Conservation (phyloP, 2,888 invertebrate genomes). For the Galeruca laticollis region DNA sequence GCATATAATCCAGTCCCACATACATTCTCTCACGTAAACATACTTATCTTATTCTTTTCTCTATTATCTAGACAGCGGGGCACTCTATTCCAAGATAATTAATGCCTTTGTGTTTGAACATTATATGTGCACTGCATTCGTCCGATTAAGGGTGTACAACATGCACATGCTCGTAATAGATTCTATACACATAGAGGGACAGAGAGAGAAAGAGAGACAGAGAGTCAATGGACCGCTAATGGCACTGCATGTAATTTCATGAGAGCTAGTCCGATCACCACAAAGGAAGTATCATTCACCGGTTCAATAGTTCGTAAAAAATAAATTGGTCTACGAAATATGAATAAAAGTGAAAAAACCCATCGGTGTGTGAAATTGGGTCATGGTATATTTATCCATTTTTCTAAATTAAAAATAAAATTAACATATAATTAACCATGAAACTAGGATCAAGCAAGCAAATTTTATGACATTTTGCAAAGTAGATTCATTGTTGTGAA, state of each 20-base stretch:
- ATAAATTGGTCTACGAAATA: not conserved
- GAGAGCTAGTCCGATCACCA: slow-evolving; percentile 4
- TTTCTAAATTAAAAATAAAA: too few species aligned
- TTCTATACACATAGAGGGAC: not conserved
- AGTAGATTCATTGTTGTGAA: too few species aligned
- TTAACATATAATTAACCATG: too few species aligned
- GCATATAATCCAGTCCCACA: slow-evolving; percentile 48
- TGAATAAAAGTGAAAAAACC: not conserved
- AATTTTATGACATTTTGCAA: too few species aligned
- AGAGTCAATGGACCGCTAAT: slow-evolving; percentile 32
- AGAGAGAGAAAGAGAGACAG: not conserved
- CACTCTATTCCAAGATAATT: slow-evolving; percentile 38
- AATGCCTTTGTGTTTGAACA: slow-evolving; percentile 37
- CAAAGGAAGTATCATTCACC: slow-evolving; percentile 16
- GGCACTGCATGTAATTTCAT: slow-evolving; percentile 24
- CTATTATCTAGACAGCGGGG: slow-evolving; percentile 45
- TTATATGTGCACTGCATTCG: slow-evolving; percentile 29
- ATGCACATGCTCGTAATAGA: slow-evolving; percentile 27
- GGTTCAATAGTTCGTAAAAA: slow-evolving; percentile 20
- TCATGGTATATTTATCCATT: too few species aligned
- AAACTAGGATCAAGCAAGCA: too few species aligned
- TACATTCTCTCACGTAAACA: slow-evolving; percentile 54
- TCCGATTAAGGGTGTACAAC: slow-evolving; percentile 30
- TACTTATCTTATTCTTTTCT: slow-evolving; percentile 51
- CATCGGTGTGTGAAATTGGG: not conserved